Conservation (phyloP, 2,797 vertebrate genomes). For the Sebastes kiyomatsui region DNA sequence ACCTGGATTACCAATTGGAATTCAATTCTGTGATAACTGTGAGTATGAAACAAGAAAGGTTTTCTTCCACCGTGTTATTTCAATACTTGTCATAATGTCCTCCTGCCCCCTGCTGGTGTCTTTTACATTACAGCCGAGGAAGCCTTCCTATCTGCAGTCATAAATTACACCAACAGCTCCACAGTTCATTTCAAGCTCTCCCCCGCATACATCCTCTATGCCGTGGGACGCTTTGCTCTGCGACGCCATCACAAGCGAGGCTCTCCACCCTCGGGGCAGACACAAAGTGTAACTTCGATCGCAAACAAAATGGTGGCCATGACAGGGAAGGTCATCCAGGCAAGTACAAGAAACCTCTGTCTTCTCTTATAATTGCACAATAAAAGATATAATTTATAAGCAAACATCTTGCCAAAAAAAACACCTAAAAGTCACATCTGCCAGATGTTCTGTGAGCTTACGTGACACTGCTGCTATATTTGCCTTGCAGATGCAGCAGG, state of each 20-base stretch:
- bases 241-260: slow-evolving; percentile 77
- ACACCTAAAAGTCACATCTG: background rate
- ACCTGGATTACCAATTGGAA: slow-evolving; percentile 82
- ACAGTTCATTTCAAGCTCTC: slow-evolving; percentile 94
- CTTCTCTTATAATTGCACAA: background rate
- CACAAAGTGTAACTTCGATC: slow-evolving; percentile 81
- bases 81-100: background rate
- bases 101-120: slow-evolving; percentile 57
- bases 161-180: slow-evolving; percentile 93
- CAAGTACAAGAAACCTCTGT: slow-evolving; percentile 63
- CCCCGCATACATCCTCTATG: slow-evolving; percentile 90
- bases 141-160: slow-evolving; percentile 90
- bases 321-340: slow-evolving; percentile 92
- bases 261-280: slow-evolving; percentile 72
- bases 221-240: slow-evolving; percentile 87
- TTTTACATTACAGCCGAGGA: slow-evolving; percentile 85
- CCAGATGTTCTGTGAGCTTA: background rate
- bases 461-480: background rate
- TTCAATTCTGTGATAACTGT: slow-evolving; percentile 87
- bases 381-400: background rate
- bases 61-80: background rate
- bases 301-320: slow-evolving; percentile 91
- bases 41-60: slow-evolving; percentile 71
- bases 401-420: background rate
- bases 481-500: slow-evolving; percentile 88